Evolutionary conservation across 1,140 invertebrate species (phyloP).

Genomic region (Lordiphosa clarofinis): DNA sequence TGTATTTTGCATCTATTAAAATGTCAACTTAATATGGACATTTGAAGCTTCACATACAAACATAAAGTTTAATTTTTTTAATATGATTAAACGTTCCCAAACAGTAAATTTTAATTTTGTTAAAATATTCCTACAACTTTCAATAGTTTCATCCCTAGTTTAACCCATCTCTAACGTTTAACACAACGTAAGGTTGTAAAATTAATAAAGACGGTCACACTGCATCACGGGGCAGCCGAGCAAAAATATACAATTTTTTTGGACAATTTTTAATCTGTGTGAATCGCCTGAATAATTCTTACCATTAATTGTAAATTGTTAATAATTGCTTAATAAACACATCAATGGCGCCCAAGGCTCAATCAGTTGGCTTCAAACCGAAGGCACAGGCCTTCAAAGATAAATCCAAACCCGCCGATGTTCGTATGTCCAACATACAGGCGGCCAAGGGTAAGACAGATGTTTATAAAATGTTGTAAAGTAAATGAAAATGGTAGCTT

Average conservation of each 20-base stretch:
- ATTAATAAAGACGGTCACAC: slow-evolving; percentile 5
- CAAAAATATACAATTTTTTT: slow-evolving; percentile 1
- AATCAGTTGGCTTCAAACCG: slow-evolving; percentile 64
- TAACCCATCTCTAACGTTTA: too few species aligned
- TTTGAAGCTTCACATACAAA: too few species aligned
- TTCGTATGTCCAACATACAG: slow-evolving; percentile 96
- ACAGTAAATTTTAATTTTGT: too few species aligned
- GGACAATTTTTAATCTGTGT: slow-evolving; percentile 59
- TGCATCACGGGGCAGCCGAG: slow-evolving; percentile 5
- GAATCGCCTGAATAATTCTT: slow-evolving; percentile 34
- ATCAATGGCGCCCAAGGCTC: slow-evolving; percentile 73
- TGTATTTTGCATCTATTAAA: too few species aligned
- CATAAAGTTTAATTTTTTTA: too few species aligned
- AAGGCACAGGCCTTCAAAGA: slow-evolving; percentile 85
- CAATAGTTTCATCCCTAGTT: too few species aligned
- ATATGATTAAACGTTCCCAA: too few species aligned
- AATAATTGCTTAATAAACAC: slow-evolving; percentile 28
- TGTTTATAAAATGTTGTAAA: neutral
- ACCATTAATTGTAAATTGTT: slow-evolving; percentile 36
- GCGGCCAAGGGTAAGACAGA: slow-evolving; percentile 94
- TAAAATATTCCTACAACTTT: too few species aligned
- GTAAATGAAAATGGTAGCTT: slow-evolving; percentile 6
- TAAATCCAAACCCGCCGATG: slow-evolving; percentile 96
- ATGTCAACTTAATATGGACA: too few species aligned
- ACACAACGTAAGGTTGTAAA: slow-evolving; percentile 8